A percentile compares a stretch with the other conserved stretches of the same genome.
phyloP scores from a whole-genome alignment of 1,140 invertebrate species.

The Protaetia brevitarsis region DNA sequence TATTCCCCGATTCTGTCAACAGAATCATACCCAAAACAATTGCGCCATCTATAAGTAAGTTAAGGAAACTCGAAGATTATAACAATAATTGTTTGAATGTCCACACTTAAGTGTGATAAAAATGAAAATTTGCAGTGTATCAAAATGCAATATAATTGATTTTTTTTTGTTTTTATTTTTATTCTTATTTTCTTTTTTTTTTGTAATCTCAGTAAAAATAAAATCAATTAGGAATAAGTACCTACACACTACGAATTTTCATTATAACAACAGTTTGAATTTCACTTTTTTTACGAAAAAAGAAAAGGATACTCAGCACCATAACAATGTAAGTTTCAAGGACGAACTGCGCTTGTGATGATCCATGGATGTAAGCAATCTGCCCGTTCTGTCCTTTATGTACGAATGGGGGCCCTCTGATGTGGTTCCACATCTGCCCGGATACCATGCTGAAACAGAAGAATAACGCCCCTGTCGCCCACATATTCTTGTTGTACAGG shows the following conservation, averaged over 20 bases:
- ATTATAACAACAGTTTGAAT: background rate
- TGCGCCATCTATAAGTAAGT: conserved; percentile 71
- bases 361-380: conserved; percentile 82
- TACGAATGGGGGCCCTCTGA: conserved; percentile 93
- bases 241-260: background rate
- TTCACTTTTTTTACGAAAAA: conserved; percentile 38
- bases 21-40: conserved; percentile 94
- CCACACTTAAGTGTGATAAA: no score
- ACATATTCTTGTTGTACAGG: conserved; percentile 94
- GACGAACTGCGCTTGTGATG: conserved; percentile 94
- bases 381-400: conserved; percentile 80
- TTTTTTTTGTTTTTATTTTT: no score
- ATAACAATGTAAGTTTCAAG: conserved; percentile 98
- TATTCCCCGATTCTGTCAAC: conserved; percentile 86
- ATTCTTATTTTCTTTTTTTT: no score
- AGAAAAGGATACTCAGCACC: conserved; percentile 83
- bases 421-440: conserved; percentile 99
- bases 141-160: no score
- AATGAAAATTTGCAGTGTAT: no score
- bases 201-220: no score
- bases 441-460: conserved; percentile 98
- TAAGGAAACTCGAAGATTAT: background rate
- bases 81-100: background rate
- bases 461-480: conserved; percentile 86
- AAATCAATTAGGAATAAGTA: no score